Base-by-base conservation (phyloP, 2,797 vertebrate genomes). In the Chaunax sp. region DNA sequence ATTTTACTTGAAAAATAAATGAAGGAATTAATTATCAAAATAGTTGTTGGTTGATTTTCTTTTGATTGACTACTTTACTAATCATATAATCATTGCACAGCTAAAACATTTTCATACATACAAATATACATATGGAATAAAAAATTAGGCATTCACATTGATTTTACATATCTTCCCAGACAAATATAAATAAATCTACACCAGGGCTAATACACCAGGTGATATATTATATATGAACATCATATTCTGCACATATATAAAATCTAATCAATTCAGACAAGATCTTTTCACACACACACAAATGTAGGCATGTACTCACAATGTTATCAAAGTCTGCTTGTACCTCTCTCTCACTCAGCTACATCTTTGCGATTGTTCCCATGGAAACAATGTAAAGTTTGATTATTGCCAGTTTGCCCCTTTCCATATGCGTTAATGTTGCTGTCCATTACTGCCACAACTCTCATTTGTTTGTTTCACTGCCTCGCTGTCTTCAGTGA, bases 371-470 rank as follows among this genome's bases (percentile, higher is more conserved):
- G 40, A 61, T 54, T 50, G 87, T 90, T 88, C 33, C 72, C 61
- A 79, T 83, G 51, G 82, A 67, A 87, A 90, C 79, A 63, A 44
- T 55, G 60, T 63, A 78, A 72, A 62, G 59, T 72, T 81, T 70
- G 70, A 83, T 83, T 66, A 80, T 68, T 54, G 51, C 44, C 57
- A 70, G 50, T 81, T 79, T 72, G 8, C 30, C 46, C 41, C 13
- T 3, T 33, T 66, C 47, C 46, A 61, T 72, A 44, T 62, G 54
- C 70, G 30, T 72, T 64, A 64, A 78, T 72, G 62, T 52, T 53
- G 13, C 61, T 49, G 40, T 65, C 43, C 40, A 25, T 53, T 64
- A 35, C 67, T 77, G 23, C 71, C 57, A 65, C 37, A 3, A 14
- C 35, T 53, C 37, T 33, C 45, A 40, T 61, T 41, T 58, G 6